A percentile compares a stretch with the other conserved stretches of the same genome.
These are phyloP conservation scores for Vespertilio murinus DNA, from an alignment of 2,797 vertebrate genomes.

Conservation along the genomic window DNA sequence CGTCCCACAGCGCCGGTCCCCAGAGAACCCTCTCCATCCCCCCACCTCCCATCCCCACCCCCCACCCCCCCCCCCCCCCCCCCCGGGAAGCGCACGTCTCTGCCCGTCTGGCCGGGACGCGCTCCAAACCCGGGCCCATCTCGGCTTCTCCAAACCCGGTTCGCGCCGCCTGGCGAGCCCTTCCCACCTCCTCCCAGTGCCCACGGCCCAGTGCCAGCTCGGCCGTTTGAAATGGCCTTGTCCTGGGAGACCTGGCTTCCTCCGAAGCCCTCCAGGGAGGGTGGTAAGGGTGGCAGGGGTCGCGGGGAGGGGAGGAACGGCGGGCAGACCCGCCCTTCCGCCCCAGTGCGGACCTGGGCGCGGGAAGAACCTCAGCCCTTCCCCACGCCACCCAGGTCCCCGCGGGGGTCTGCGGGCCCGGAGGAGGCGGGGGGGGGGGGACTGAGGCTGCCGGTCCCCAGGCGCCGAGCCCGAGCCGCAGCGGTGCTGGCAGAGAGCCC, in stretches of 20 bases:
- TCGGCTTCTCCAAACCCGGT: background rate
- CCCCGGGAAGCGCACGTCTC: background rate
- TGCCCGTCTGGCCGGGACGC: background rate
- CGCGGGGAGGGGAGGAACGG: background rate
- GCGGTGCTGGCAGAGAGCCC: background rate
- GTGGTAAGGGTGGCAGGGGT: too few species aligned
- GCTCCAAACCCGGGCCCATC: background rate
- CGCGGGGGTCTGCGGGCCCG: background rate
- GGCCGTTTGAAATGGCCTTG: background rate
- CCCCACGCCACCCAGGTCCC: fast-evolving
- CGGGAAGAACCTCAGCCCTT: fast-evolving
- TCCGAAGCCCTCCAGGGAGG: background rate
- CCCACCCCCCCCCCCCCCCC: too few species aligned
- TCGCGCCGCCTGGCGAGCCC: background rate
- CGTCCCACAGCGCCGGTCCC: too few species aligned
- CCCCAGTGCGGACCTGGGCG: background rate
- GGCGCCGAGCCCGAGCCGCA: background rate
- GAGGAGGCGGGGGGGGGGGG: background rate
- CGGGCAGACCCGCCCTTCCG: background rate
- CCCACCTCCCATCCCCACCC: too few species aligned
- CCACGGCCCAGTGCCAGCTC: background rate
- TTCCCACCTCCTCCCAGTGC: background rate
- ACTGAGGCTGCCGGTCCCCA: background rate
- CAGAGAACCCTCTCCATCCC: too few species aligned
- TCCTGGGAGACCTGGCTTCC: background rate